Base-by-base conservation (phyloP, 1,140 invertebrate genomes). In the Monochamus saltuarius region DNA sequence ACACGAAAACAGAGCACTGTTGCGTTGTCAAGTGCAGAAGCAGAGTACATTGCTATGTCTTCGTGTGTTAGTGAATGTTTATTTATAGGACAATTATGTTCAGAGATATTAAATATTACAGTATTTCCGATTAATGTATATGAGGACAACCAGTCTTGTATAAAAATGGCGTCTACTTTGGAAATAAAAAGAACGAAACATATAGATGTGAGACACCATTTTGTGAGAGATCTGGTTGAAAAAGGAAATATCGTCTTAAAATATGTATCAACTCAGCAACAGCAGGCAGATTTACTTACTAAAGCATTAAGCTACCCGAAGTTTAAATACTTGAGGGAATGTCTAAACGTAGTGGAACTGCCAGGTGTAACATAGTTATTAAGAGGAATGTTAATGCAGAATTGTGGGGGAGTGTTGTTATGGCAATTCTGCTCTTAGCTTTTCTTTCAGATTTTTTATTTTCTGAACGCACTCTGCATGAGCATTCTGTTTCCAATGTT, bases 161-260 rank as follows among this genome's bases (percentile, higher is more conserved):
- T 61, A 19, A 64, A 61, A 29, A 55, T 64, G 4, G 22, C 51
- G 7, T 38, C 51, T 29, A 61, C 17, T 45, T 14, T 51, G 17
- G 42, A 64, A 52, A 53, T 13, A 34, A 63, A 63, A 42, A 52
- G 71, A 9, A 68, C 63, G 10, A 75, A 75, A 53, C 72, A 73
- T 61, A 71, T 72, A 56, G 67, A 72, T 42, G 61, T 74, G 7
- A 66, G 65, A 42, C 66, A 73, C 42, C 64, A 74, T 56, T 74
- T 73, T 55, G 55, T 75, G 8, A 35, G 65, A 42, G 51, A 59
- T 40, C 16, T 35, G 16, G 42, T 60, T n/a, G 36, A 52, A 17
- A 43, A 53, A 14, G 60, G 45, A 6, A 51, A 70, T 29, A 61
- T 72, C 22, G 56, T 49, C 39, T 43, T 66, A 10, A 39, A 64